Conservation (phyloP, 2,113 vertebrate genomes). For the Salvelinus namaycush region DNA sequence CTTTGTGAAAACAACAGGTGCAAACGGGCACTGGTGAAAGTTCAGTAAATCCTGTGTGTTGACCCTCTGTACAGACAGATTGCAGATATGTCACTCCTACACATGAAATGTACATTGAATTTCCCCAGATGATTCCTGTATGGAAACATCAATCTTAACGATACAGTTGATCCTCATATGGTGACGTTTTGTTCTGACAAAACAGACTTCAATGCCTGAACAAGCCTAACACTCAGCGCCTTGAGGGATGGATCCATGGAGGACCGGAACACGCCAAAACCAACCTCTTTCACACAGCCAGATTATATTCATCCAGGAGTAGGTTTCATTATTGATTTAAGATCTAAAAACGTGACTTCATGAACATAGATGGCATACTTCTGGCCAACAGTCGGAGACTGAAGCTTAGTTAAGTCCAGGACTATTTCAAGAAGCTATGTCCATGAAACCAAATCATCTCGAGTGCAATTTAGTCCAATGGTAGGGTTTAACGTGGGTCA, state of each 20-base stretch:
- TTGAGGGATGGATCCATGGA: not conserved
- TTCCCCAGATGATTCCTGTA: not conserved
- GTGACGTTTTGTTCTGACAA: slow-evolving; percentile 18
- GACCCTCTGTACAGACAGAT: no score
- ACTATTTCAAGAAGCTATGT: not conserved
- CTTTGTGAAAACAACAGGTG: not conserved
- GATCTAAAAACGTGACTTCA: not conserved
- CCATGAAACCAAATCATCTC: slow-evolving; percentile 19
- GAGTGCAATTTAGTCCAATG: slow-evolving; percentile 54
- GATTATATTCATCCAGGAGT: not conserved
- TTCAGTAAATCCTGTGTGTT: not conserved
- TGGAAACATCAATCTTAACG: slow-evolving; percentile 8
- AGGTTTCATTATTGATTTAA: not conserved
- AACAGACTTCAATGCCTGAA: not conserved
- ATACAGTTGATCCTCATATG: slow-evolving; percentile 24
- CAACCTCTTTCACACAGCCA: not conserved
- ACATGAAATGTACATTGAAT: slow-evolving; percentile 45
- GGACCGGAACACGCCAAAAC: not conserved
- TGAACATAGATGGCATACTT: slow-evolving; percentile 3
- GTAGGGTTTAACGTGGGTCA: slow-evolving; percentile 35
- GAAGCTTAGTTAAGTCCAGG: not conserved
- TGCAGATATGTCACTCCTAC: slow-evolving; percentile 22
- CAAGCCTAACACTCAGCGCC: not conserved
- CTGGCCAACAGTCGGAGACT: not conserved
- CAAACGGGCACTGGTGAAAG: not conserved